Base-by-base conservation (phyloP, 2,888 invertebrate genomes). In the Ophioninae sp. region DNA sequence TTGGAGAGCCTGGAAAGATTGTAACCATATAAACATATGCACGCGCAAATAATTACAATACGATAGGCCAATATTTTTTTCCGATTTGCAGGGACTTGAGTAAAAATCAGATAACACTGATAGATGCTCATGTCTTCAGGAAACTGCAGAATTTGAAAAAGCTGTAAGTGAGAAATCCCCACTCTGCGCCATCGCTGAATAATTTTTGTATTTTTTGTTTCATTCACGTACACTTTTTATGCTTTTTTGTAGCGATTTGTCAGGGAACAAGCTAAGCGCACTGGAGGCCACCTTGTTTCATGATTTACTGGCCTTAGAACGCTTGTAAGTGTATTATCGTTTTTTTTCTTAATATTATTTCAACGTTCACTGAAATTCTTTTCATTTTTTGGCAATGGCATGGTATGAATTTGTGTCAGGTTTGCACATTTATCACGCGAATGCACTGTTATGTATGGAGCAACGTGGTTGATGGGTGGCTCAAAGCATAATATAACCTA, bases 61-160 rank as follows among this genome's bases (percentile, higher is more conserved):
- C 23, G 17, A 59, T 7, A 59, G 20, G 21, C 20, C 2, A 20
- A 20, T 8, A 85, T 61, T 59, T 56, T n/a, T 61, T 10, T 44
- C 17, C 13, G 50, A 5, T 80, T 89, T 92, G 93, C 93, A 96
- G 97, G 89, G 97, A 98, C 93, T 94, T 98, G 74, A 97, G 96
- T 90, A 95, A 95, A 90, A 98, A 98, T 92, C 95, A 95, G 87
- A 96, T 98, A 90, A 94, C 95, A 65, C 93, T 94, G 21, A 95
- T 98, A 88, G 95, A 96, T 87, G 95, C 95, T 5, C 95, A 96
- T 89, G 96, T 97, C 74, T 97, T 98, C 91, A 94, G 94, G 86
- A 96, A 96, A 91, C 94, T 96, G 88, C 95, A 95, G 17, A 95
- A 95, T 82, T 93, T 97, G n/a, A 96, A 97, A 92, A 94, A 95